phyloP scores from a whole-genome alignment of 1,140 invertebrate species.

The Drosophila orena region DNA sequence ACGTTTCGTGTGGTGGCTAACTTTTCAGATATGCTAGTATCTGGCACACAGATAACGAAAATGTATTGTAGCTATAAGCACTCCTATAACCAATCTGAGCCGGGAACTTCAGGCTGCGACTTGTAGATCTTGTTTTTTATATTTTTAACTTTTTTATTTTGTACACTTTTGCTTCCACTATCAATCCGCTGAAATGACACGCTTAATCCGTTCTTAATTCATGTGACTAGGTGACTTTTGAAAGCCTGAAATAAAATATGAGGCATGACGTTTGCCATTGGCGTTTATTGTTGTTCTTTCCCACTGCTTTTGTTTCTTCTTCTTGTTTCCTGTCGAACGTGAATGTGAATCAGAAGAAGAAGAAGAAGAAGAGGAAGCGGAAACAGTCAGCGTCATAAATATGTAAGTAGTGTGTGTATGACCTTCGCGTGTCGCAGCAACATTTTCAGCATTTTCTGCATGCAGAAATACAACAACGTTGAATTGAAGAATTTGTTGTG shows the following conservation, averaged over 20 bases:
- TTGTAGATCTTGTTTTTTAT: not conserved
- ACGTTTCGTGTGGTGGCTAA: not conserved
- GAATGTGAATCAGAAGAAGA: not conserved
- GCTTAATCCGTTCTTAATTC: not conserved
- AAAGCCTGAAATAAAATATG: conserved; percentile 30
- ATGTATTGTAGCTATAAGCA: not conserved
- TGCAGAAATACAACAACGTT: conserved; percentile 38
- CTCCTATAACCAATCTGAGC: not conserved
- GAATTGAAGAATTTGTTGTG: conserved; percentile 12
- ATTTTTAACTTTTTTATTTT: too few relatives aligned
- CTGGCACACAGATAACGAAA: too few relatives aligned
- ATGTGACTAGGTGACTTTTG: conserved; percentile 25
- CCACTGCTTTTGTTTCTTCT: not conserved
- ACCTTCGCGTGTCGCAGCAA: conserved; percentile 51
- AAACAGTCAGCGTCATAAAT: conserved; percentile 39
- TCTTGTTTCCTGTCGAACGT: conserved; percentile 28
- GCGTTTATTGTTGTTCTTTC: conserved; percentile 29
- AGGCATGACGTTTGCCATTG: conserved; percentile 24
- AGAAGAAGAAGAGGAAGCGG: conserved; percentile 9
- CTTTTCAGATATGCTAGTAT: not conserved
- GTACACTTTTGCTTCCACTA: too few relatives aligned
- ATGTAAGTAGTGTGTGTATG: conserved; percentile 38
- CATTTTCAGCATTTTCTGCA: conserved; percentile 45
- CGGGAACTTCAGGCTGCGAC: not conserved
- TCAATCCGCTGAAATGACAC: not conserved